These are phyloP conservation scores for Anguilla japonica DNA, from an alignment of 2,113 vertebrate species.

Conservation along the genomic window DNA sequence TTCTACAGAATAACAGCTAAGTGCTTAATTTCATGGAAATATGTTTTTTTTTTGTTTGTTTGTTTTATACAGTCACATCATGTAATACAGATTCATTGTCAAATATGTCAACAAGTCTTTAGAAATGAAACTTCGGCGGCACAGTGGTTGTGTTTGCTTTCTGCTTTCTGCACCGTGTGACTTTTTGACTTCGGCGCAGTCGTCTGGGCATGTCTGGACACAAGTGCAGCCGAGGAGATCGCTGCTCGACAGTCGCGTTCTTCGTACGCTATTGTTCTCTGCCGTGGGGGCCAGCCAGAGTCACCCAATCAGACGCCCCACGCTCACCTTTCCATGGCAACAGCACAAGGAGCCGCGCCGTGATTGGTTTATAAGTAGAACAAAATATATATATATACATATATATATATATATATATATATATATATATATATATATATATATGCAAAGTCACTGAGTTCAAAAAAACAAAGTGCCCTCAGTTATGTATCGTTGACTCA, in stretches of 20 bases:
- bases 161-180: constrained; percentile 10
- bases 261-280: constrained; percentile 55
- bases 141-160: constrained; percentile 59
- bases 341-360: constrained; percentile 21
- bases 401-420: constrained; percentile 1
- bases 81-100: background rate
- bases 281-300: constrained; percentile 6
- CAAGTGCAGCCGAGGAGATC: constrained; percentile 51
- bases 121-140: constrained; percentile 50
- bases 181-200: constrained; percentile 50
- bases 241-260: constrained; percentile 48
- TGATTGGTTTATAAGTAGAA: constrained; percentile 22
- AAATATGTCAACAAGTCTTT: background rate
- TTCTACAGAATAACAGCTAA: too few relatives aligned
- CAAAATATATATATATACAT: background rate
- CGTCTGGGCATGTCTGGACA: constrained; percentile 63
- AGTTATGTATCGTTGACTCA: constrained; percentile 5
- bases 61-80: too few relatives aligned
- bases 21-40: background rate
- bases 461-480: constrained; percentile 6
- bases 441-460: constrained; percentile 18
- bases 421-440: constrained; percentile 8
- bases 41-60: too few relatives aligned
- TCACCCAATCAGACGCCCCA: constrained; percentile 31
- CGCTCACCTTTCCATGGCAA: constrained; percentile 34